Percentiles rank a stretch among this genome's conserved stretches.
Conservation (phyloP, 1,140 invertebrate genomes). For the Ceratitis capitata region DNA sequence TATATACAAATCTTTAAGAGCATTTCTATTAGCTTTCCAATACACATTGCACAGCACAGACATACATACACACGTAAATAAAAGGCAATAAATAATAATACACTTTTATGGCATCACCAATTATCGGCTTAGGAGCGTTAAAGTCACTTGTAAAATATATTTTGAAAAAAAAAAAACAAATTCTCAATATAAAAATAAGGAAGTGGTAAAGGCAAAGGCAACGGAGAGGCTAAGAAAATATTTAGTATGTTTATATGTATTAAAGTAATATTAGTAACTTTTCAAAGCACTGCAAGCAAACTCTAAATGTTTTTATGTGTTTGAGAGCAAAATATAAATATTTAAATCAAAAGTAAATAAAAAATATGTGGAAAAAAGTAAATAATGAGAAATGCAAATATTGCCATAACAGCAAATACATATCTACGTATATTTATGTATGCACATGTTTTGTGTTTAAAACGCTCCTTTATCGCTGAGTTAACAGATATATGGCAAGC, state of each 20-base stretch:
- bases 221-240: background rate
- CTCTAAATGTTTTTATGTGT: background rate
- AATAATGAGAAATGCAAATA: background rate
- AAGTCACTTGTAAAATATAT: conserved; percentile 22
- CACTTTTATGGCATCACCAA: conserved; percentile 22
- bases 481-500: background rate
- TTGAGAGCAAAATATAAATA: background rate
- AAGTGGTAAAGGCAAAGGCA: background rate
- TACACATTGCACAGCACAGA: background rate
- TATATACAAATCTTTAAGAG: background rate
- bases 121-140: background rate
- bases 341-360: background rate
- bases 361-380: background rate
- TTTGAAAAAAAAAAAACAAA: too few relatives aligned
- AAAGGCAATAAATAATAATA: background rate
- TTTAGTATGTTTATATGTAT: background rate
- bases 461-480: background rate
- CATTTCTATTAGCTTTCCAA: background rate
- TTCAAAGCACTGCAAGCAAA: background rate
- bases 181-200: background rate
- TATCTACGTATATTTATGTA: background rate
- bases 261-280: background rate
- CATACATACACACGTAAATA: too few relatives aligned
- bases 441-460: background rate
- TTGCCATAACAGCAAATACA: background rate